phyloP scores from a whole-genome alignment of 2,797 vertebrate genomes.

The Tokudaia tokunoshimensis region DNA sequence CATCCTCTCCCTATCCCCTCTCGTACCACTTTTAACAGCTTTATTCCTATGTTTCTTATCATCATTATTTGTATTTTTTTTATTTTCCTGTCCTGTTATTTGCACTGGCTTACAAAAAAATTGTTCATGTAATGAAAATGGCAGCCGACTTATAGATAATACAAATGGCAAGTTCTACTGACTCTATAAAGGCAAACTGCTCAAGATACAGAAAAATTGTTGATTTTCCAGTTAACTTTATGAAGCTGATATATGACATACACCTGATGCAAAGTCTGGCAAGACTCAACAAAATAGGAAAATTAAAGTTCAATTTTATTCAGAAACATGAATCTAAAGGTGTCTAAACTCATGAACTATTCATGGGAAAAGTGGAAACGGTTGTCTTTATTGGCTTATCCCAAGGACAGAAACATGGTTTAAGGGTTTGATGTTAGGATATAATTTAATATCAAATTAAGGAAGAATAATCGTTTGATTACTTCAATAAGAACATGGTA shows the following conservation, averaged over 20 bases:
- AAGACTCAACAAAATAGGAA: not conserved
- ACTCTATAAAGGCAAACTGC: not conserved
- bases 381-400: not conserved
- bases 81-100: not conserved
- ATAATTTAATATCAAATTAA: constrained; percentile 3
- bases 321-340: not conserved
- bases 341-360: not conserved
- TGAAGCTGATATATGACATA: not conserved
- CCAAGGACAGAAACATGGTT: no score
- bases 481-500: not conserved
- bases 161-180: not conserved
- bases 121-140: not conserved
- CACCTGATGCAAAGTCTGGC: not conserved
- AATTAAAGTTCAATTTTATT: constrained; percentile 32
- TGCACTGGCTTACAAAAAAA: not conserved
- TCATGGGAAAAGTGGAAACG: not conserved
- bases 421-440: not conserved
- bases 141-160: not conserved
- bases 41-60: not conserved
- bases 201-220: not conserved
- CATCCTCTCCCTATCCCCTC: not conserved
- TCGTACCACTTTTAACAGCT: not conserved
- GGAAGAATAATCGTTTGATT: not conserved
- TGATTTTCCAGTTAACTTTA: not conserved
- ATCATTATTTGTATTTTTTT: not conserved